Conservation (phyloP, 2,888 invertebrate genomes). For the Anthophora plumipes region DNA sequence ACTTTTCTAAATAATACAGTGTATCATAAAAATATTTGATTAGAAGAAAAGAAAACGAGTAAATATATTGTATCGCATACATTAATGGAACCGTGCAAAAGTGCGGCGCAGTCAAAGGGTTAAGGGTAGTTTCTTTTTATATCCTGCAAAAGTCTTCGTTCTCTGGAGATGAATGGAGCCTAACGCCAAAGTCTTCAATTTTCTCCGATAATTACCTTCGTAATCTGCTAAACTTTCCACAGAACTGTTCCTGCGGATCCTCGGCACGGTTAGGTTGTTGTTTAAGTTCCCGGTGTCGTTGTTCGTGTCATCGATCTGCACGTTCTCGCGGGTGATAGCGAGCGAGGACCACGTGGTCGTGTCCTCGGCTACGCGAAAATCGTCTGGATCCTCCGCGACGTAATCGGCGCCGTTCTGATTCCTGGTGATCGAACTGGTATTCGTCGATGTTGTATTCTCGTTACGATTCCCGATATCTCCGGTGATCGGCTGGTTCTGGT, state of each 20-base stretch:
- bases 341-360: conserved; percentile 80
- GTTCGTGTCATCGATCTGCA: conserved; percentile 72
- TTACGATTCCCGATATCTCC: conserved; percentile 64
- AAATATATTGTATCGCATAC: too few relatives aligned
- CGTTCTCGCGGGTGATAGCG: conserved; percentile 77
- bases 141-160: neutral
- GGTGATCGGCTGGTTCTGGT: conserved; percentile 56
- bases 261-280: conserved; percentile 77
- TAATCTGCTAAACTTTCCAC: conserved; percentile 86
- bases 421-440: conserved; percentile 14
- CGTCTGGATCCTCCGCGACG: conserved; percentile 74
- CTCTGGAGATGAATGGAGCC: too few relatives aligned
- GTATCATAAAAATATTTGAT: too few relatives aligned
- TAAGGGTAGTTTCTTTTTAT: neutral
- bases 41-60: too few relatives aligned
- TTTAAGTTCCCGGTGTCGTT: conserved; percentile 71
- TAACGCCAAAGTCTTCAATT: too few relatives aligned
- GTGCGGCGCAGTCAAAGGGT: too few relatives aligned
- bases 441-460: conserved; percentile 43
- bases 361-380: conserved; percentile 78
- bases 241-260: conserved; percentile 82
- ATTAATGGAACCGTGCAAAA: too few relatives aligned
- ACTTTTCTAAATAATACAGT: too few relatives aligned
- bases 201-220: conserved; percentile 83
- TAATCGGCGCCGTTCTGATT: conserved; percentile 21